Conservation (phyloP, 2,113 vertebrate genomes). For the Psittacus erithacus region DNA sequence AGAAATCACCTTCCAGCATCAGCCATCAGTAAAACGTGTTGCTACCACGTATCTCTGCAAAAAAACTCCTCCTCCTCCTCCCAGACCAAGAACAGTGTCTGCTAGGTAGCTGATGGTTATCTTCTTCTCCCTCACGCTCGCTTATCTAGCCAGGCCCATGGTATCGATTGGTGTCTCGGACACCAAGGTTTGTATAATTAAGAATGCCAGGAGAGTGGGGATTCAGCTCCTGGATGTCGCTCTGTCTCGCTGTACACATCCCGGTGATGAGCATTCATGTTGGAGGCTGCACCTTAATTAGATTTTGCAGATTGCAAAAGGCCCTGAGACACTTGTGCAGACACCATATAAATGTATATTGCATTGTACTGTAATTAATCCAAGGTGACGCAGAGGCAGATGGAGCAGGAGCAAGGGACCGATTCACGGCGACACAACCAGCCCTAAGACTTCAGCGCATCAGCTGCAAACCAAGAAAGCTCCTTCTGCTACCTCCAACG, state of each 20-base stretch:
- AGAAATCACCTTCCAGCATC: not conserved
- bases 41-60: not conserved
- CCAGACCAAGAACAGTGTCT: not conserved
- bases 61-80: not conserved
- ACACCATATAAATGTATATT: conserved; percentile 55
- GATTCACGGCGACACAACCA: not conserved
- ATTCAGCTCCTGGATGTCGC: conserved; percentile 17
- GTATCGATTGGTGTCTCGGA: conserved; percentile 53
- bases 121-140: conserved; percentile 20
- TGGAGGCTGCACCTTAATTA: conserved; percentile 68
- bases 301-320: conserved; percentile 51
- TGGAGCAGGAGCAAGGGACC: not conserved
- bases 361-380: conserved; percentile 68
- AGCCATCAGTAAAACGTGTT: accelerated
- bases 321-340: conserved; percentile 47
- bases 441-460: not conserved
- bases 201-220: conserved; percentile 38
- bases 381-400: conserved; percentile 1
- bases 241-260: conserved; percentile 7
- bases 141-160: conserved; percentile 14
- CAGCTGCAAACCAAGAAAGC: not conserved
- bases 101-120: not conserved
- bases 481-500: not conserved
- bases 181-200: conserved; percentile 64
- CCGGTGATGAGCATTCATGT: conserved; percentile 58